These are phyloP conservation scores for Sebastes minor DNA, from an alignment of 2,797 vertebrate species.

Conservation along the genomic window DNA sequence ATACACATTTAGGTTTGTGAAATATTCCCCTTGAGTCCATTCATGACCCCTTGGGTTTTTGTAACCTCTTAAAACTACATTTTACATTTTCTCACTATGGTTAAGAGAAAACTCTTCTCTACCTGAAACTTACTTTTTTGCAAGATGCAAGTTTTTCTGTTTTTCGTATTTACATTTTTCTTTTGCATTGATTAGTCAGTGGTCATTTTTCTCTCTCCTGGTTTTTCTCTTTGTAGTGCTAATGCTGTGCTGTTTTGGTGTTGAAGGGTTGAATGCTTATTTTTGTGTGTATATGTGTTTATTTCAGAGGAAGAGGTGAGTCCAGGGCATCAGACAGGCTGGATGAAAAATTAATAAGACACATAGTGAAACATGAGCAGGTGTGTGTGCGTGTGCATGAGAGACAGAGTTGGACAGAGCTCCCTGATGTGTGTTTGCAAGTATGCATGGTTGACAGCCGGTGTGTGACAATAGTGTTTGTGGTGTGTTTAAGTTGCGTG, in stretches of 20 bases:
- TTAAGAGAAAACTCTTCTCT: neutral
- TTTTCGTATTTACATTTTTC: neutral
- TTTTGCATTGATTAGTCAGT: neutral
- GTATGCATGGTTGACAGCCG: neutral
- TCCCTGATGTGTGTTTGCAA: neutral
- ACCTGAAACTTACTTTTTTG: neutral
- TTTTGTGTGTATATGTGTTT: constrained; percentile 3
- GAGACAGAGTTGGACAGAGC: neutral
- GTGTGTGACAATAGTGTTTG: neutral
- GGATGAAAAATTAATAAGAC: constrained; percentile 51
- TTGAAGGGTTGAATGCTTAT: constrained; percentile 16
- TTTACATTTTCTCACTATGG: constrained; percentile 3
- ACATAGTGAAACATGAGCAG: constrained; percentile 45
- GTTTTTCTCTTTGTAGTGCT: constrained; percentile 21
- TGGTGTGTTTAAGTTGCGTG: neutral
- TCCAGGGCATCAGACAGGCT: constrained; percentile 8
- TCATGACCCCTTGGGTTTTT: constrained; percentile 11
- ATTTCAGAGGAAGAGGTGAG: constrained; percentile 36
- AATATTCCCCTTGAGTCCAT: constrained; percentile 19
- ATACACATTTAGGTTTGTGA: constrained; percentile 23
- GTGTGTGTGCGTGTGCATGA: neutral
- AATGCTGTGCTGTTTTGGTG: constrained; percentile 2
- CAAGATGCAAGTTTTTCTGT: neutral
- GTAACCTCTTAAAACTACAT: constrained; percentile 6
- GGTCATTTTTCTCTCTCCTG: constrained; percentile 12